Base-by-base conservation (phyloP, 2,888 invertebrate genomes). In the Terebella lapidaria region DNA sequence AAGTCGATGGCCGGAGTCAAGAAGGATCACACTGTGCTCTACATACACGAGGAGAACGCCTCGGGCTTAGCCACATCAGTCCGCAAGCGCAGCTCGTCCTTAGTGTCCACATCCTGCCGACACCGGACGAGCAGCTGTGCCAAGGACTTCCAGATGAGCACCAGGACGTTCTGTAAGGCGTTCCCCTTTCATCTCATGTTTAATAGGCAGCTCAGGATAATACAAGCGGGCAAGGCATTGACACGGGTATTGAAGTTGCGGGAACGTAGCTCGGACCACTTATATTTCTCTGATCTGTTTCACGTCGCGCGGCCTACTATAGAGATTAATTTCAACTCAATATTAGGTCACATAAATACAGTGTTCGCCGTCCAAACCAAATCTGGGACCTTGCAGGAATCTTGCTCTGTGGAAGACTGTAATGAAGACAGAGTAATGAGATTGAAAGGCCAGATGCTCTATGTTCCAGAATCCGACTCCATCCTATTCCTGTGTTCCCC, bases 261-360 rank as follows among this genome's bases (percentile, higher is more conserved):
- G 10, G 4, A 5, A 4, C 10, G 10, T 4, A 3, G 5, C 56
- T 42, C 53, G n/a, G 51, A 58, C 54, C 10, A 52, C 26, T n/a
- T 18, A 22, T 4, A n/a, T 26, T 59, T 73, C 52, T 89, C 88
- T 58, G 91, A 92, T 78, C 88, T 93, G 57, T 70, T 75, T 52
- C 58, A 64, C 28, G 58, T 71, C 42, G 55, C 93, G 28, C 87
- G 94, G 59, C 94, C 94, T 5, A 93, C 93, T 79, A 85, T 94
- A 80, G 91, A 92, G 72, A 85, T 94, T 81, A 91, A 90, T 24
- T 94, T 93, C 76, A 89, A 89, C 70, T 92, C 92, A 77, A 91
- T 94, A 65, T 82, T 94, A 67, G 89, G 93, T 1, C 94, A 94
- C 82, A 94, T 94, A 79, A 94, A 94, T 81, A 93, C 94, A 3